Conservation (phyloP, 2,888 invertebrate species). For the Steinernema hermaphroditum region DNA sequence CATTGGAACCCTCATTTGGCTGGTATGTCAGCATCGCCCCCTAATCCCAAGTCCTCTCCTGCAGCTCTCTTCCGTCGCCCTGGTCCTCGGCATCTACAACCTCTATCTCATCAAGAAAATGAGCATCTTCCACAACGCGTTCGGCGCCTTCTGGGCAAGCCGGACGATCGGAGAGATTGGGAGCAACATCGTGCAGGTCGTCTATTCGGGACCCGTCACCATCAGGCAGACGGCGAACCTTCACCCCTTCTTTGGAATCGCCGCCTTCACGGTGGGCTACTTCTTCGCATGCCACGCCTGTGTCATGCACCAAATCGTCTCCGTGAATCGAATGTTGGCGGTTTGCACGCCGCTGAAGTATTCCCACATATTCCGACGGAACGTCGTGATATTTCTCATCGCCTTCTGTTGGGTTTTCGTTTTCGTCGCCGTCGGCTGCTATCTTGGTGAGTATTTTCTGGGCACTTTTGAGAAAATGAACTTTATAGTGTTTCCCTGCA, state of each 20-base stretch:
- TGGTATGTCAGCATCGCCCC: no score
- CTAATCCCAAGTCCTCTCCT: background rate
- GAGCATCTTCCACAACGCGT: slow-evolving; percentile 9
- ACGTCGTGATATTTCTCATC: background rate
- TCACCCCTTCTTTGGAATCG: background rate
- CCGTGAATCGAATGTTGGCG: slow-evolving; percentile 4
- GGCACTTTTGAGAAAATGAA: background rate
- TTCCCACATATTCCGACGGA: background rate
- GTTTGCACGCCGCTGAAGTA: background rate
- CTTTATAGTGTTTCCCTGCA: slow-evolving; percentile 2
- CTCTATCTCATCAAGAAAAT: background rate
- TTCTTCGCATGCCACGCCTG: slow-evolving; percentile 17
- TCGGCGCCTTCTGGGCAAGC: slow-evolving; percentile 14
- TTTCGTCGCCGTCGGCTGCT: background rate
- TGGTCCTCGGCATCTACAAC: background rate
- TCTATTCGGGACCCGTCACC: slow-evolving; percentile 7
- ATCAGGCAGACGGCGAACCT: background rate
- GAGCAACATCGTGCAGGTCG: background rate
- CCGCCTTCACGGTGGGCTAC: slow-evolving; percentile 14
- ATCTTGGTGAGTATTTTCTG: background rate
- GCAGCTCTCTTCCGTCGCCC: background rate
- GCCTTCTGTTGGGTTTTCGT: background rate
- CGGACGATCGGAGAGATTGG: slow-evolving; percentile 2
- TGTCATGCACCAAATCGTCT: slow-evolving; percentile 10
- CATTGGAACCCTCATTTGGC: background rate